phyloP scores from a whole-genome alignment of 2,797 vertebrate genomes.

The Notamacropus eugenii region DNA sequence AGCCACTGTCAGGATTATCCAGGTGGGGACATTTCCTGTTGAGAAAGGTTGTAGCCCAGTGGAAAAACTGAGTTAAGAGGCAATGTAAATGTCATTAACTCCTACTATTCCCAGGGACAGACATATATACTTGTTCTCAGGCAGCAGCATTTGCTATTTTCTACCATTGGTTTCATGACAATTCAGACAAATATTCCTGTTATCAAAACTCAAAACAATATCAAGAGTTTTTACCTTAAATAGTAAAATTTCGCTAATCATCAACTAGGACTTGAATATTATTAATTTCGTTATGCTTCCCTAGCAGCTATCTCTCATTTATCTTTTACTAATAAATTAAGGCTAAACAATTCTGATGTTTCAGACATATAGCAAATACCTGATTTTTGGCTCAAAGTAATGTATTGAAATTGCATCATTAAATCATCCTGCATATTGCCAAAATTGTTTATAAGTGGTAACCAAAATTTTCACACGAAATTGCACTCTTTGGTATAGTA shows the following conservation, averaged over 20 bases:
- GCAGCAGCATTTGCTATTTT: neutral
- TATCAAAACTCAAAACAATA: neutral
- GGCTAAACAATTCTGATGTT: neutral
- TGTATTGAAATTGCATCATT: neutral
- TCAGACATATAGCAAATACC: neutral
- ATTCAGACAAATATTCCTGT: too few species aligned
- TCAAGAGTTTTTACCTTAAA: neutral
- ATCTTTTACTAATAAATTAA: neutral
- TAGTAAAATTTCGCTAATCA: neutral
- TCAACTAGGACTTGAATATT: neutral
- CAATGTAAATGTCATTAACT: too few species aligned
- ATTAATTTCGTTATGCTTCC: neutral
- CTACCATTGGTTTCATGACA: neutral
- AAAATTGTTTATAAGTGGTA: neutral
- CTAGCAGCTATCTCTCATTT: neutral
- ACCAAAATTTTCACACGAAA: neutral
- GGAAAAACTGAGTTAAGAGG: too few species aligned
- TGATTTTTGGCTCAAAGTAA: neutral
- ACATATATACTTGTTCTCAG: neutral
- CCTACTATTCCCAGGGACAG: too few species aligned
- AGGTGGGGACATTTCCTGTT: too few species aligned
- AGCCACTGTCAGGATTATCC: too few species aligned
- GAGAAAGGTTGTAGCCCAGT: too few species aligned
- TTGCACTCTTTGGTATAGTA: neutral
- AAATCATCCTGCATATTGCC: neutral